Conservation (phyloP, 2,113 vertebrate genomes). For the Apodemus speciosus region DNA sequence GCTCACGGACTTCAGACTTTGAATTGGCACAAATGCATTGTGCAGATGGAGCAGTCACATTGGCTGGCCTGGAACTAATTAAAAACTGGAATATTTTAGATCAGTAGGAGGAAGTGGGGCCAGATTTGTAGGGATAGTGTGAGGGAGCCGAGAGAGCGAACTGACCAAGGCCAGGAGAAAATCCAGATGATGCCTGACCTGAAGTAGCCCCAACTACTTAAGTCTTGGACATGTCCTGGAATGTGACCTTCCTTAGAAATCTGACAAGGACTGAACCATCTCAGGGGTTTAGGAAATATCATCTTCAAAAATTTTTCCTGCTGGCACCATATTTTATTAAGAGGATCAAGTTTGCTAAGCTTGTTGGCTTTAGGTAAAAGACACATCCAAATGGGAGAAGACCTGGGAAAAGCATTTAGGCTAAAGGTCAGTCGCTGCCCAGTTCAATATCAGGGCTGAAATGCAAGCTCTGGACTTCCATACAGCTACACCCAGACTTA, state of each 20-base stretch:
- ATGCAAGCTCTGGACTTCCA: not conserved
- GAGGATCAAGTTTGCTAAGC: slow-evolving; percentile 66
- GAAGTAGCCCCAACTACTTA: slow-evolving; percentile 9
- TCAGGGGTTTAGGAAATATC: not conserved
- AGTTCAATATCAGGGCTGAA: not conserved
- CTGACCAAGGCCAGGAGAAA: slow-evolving; percentile 77
- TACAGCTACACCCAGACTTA: not conserved
- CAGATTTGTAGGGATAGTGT: slow-evolving; percentile 83
- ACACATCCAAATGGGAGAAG: slow-evolving; percentile 18
- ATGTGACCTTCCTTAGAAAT: not conserved
- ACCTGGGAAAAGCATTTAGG: slow-evolving; percentile 34
- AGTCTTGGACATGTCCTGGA: not conserved
- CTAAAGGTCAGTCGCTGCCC: not conserved
- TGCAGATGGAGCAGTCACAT: slow-evolving; percentile 85
- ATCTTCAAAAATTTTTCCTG: not conserved
- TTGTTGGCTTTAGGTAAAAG: slow-evolving; percentile 64
- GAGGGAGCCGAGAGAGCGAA: slow-evolving; percentile 78
- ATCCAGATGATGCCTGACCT: slow-evolving; percentile 72
- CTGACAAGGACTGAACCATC: slow-evolving; percentile 47
- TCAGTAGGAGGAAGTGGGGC: slow-evolving; percentile 83
- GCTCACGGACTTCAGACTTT: slow-evolving; percentile 85
- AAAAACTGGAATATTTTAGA: slow-evolving; percentile 88
- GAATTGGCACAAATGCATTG: slow-evolving; percentile 83
- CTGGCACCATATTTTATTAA: slow-evolving; percentile 15
- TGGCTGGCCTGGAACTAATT: slow-evolving; percentile 87